Percentiles rank a stretch among this genome's conserved stretches.
These are phyloP conservation scores for Peromyscus leucopus DNA, from an alignment of 2,113 vertebrate genomes.

Conservation along the genomic window DNA sequence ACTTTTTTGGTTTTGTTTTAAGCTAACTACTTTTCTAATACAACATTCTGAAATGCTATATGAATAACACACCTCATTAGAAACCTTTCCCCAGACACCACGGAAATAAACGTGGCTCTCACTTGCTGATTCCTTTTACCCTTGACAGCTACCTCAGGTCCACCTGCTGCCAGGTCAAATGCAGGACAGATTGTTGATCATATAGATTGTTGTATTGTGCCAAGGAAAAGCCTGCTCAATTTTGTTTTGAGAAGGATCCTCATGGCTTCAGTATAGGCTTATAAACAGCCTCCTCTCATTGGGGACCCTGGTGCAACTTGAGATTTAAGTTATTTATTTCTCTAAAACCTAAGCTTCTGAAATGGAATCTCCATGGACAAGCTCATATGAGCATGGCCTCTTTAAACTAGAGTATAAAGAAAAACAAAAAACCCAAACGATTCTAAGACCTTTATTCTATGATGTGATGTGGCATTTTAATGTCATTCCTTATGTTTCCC, in stretches of 20 bases:
- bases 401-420: slow-evolving; percentile 17
- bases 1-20: neutral
- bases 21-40: slow-evolving; percentile 7
- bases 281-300: neutral
- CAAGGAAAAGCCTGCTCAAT: neutral
- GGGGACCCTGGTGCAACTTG: neutral
- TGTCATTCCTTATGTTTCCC: neutral
- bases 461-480: slow-evolving; percentile 3
- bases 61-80: slow-evolving; percentile 42
- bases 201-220: neutral
- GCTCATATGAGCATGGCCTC: neutral
- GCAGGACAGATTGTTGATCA: neutral
- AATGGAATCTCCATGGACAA: neutral
- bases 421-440: neutral
- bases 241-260: neutral
- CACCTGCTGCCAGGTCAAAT: neutral
- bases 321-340: slow-evolving; percentile 60
- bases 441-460: slow-evolving; percentile 27
- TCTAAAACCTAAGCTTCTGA: slow-evolving; percentile 22
- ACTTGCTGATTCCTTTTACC: neutral
- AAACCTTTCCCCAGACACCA: neutral
- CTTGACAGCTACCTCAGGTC: neutral
- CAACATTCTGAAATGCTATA: slow-evolving; percentile 53
- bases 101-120: neutral
- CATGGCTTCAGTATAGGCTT: neutral